Evolutionary conservation across 2,888 invertebrate species (phyloP), one percentile per base, ranked within the genome.

Genomic region (Dryococelus australis): DNA sequence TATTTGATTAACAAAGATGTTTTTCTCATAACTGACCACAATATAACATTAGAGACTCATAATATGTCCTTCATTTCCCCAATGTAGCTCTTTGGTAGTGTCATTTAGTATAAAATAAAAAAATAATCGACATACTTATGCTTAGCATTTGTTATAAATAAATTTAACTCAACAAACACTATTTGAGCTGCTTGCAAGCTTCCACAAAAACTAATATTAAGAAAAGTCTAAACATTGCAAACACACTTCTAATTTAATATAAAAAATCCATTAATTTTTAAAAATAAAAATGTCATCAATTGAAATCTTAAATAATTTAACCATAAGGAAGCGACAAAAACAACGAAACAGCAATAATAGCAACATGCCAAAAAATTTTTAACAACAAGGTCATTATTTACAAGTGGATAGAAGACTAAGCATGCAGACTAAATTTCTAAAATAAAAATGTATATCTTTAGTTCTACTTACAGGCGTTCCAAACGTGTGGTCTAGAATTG

Each of bases 341-440:
- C 26, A n/a, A 80, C 80, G 13, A 80, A n/a, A 80, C 0, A 65
- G 65, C 65, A 9, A 83, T 83, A 28, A 20, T 28, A 6, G 13
- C 10, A 35, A 35, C 83, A 83, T 83, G 83, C 83, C 28, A 83
- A 83, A 83, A 35, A 43, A 27, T 20, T 83, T 43, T 35, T 4
- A 83, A 83, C 35, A 35, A 83, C 28, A 12, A 83, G 83, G 83
- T 6, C 16, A 16, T 83, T 83, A 83, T 43, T 24, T 65, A 83
- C 28, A 83, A 83, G 83, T 83, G 83, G 83, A 83, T 83, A 43
- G 83, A 83, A 83, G 83, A 27, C 83, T 83, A 83, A 26, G 35
- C 83, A 83, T 83, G 83, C 83, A 35, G 20, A 28, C 24, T 35
- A 83, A 35, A 35, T 35, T 20, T 35, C 35, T 83, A 83, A 35